phyloP scores from a whole-genome alignment of 2,113 vertebrate species.

The Larimichthys polyactis region DNA sequence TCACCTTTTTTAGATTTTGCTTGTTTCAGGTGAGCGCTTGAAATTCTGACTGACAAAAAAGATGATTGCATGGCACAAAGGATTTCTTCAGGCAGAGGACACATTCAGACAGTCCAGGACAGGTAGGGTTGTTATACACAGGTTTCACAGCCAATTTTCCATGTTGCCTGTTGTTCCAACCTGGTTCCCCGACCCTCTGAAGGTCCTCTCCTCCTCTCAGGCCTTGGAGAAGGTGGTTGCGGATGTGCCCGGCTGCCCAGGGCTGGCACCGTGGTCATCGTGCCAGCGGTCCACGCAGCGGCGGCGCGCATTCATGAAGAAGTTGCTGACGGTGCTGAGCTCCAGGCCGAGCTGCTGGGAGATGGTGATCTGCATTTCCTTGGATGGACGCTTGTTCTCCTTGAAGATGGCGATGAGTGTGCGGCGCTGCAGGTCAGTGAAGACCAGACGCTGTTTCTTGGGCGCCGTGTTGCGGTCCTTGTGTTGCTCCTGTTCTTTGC shows the following conservation, averaged over 20 bases:
- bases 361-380: conserved; percentile 99
- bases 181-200: conserved; percentile 51
- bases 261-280: conserved; percentile 90
- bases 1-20: conserved; percentile 71
- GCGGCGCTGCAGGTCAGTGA: conserved; percentile 98
- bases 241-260: conserved; percentile 89
- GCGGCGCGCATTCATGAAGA: conserved; percentile 99
- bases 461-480: conserved; percentile 94
- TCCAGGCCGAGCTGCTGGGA: conserved; percentile 98
- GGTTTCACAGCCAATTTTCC: conserved; percentile 55
- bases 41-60: conserved; percentile 76
- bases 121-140: conserved; percentile 56
- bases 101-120: conserved; percentile 67
- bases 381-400: conserved; percentile 98
- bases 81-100: conserved; percentile 69
- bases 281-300: conserved; percentile 97
- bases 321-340: conserved; percentile 99
- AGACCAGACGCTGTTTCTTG: conserved; percentile 98
- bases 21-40: conserved; percentile 75
- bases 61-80: conserved; percentile 84
- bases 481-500: conserved; percentile 98
- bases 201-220: conserved; percentile 85
- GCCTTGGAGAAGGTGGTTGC: conserved; percentile 97
- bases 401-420: conserved; percentile 99
- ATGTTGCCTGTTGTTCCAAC: conserved; percentile 55